Evolutionary conservation across 2,113 vertebrate species (phyloP).

Genomic region (Eonycteris spelaea): DNA sequence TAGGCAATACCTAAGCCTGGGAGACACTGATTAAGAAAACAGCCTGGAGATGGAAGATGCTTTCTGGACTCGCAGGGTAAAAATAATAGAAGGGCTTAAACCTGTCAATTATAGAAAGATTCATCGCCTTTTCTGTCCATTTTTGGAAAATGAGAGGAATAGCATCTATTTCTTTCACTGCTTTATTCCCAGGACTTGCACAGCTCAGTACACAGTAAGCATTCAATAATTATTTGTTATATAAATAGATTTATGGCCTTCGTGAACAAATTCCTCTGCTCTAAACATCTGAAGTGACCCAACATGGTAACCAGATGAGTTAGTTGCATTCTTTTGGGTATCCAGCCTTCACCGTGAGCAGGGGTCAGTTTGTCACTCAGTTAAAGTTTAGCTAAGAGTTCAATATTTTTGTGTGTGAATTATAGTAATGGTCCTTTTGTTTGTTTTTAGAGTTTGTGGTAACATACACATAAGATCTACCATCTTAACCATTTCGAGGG

Average conservation of each 20-base stretch:
- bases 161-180: not conserved
- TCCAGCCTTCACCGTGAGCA: not conserved
- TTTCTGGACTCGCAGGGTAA: not conserved
- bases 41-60: not conserved
- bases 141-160: not conserved
- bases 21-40: not conserved
- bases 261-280: not conserved
- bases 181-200: not conserved
- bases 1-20: not conserved
- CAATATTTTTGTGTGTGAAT: not conserved
- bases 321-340: not conserved
- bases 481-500: not conserved
- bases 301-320: not conserved
- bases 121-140: not conserved
- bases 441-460: not conserved
- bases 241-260: not conserved
- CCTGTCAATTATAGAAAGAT: not conserved
- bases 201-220: not conserved
- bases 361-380: not conserved
- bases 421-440: not conserved
- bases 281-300: not conserved
- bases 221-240: not conserved
- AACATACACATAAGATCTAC: not conserved
- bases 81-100: not conserved
- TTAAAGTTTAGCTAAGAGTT: not conserved